Evolutionary conservation across 2,888 invertebrate species (phyloP).

Genomic region (Melieria omissa): DNA sequence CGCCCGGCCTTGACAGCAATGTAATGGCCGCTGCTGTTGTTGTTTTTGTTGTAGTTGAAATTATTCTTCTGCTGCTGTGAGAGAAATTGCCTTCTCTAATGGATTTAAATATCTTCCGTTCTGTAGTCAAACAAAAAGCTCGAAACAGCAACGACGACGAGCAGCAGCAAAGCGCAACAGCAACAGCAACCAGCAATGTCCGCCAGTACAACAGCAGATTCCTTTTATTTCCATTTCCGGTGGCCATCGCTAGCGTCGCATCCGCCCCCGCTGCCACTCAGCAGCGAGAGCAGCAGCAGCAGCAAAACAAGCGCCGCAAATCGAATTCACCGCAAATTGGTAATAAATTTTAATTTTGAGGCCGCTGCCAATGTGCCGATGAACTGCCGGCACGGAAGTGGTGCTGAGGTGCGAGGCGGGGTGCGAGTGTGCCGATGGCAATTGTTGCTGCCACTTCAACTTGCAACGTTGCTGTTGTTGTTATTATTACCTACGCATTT

Average conservation of each 20-base stretch:
- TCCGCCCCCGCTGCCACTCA: neutral
- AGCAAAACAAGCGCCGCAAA: constrained; percentile 36
- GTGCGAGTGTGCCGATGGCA: neutral
- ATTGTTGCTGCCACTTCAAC: neutral
- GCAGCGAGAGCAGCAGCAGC: neutral
- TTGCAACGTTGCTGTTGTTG: neutral
- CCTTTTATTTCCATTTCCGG: constrained; percentile 32
- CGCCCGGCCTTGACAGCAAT: too few species aligned
- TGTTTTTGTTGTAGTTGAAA: neutral
- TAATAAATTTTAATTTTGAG: constrained; percentile 55
- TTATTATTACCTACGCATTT: neutral
- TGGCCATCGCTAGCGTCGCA: neutral
- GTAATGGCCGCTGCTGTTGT: neutral
- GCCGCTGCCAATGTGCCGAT: neutral
- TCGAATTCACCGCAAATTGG: constrained; percentile 61
- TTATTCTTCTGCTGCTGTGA: neutral
- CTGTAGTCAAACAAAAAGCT: neutral
- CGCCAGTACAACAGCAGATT: neutral
- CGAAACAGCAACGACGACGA: constrained; percentile 13
- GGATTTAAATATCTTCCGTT: constrained; percentile 39
- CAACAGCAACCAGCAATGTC: neutral
- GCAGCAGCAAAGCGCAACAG: too few species aligned
- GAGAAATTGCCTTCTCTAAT: constrained; percentile 13
- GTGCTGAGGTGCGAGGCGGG: neutral
- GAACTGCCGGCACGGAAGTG: neutral